These are phyloP conservation scores for Athripsodes cinereus DNA, from an alignment of 2,888 invertebrate species.

Conservation along the genomic window DNA sequence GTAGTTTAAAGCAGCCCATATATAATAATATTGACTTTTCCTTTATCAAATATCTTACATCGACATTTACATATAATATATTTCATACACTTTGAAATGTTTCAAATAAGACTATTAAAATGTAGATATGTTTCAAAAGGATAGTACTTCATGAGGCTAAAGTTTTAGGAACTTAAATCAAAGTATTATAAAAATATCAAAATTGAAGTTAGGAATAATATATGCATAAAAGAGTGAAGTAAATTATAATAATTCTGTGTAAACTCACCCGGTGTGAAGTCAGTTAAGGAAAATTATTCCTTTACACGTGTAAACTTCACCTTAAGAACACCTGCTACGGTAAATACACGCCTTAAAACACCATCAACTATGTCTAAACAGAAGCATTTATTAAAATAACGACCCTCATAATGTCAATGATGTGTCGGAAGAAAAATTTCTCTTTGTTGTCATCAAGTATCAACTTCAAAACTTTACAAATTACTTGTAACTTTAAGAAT, in stretches of 20 bases:
- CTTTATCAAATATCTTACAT: no score
- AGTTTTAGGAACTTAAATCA: no score
- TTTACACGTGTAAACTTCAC: not conserved
- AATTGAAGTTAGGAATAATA: no score
- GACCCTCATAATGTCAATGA: not conserved
- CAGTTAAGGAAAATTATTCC: not conserved
- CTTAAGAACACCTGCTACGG: not conserved
- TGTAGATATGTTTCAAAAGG: no score
- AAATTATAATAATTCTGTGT: not conserved
- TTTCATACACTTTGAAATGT: no score
- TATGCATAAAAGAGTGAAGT: no score
- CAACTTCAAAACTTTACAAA: not conserved
- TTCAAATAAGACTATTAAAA: no score
- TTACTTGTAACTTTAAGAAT: not conserved
- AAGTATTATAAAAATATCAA: no score
- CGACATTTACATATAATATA: no score
- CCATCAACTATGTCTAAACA: not conserved
- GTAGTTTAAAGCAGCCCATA: no score
- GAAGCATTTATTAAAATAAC: not conserved
- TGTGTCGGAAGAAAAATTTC: not conserved
- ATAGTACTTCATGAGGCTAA: no score
- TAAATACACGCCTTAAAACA: not conserved
- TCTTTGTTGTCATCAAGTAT: not conserved
- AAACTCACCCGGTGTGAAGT: not conserved
- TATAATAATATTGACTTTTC: no score